Base-by-base conservation (phyloP, 2,113 vertebrate genomes). In the Tor tambroides region DNA sequence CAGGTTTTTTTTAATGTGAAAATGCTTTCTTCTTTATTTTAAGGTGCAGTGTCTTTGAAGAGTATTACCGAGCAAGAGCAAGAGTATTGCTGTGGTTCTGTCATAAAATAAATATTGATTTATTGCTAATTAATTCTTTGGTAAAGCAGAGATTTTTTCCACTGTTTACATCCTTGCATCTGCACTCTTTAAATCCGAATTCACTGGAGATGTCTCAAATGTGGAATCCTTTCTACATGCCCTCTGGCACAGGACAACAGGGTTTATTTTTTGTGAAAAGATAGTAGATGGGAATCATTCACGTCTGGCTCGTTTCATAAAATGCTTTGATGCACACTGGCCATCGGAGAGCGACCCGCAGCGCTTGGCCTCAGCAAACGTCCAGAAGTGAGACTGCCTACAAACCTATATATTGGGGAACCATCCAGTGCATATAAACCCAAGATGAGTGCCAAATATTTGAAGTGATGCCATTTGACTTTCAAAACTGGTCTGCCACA, bases 401-500 rank as follows among this genome's bases (percentile, higher is more conserved):
- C 56, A 15, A 69, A 30, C 30, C 6, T 32, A 69, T 69, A 9
- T 19, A 69, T 32, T 69, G 74, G 61, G 61, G 72, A 21, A 38
- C 35, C 46, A 11, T 35, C 26, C 38, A 74, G 21, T 72, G 43
- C 30, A 87, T 77, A 75, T 80, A 41, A 74, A 71, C 56, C 54
- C 26, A 59, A 54, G 43, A n/a, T 84, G 17, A 75, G 14, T 61
- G 41, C 35, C 65, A 76, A n/a, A 61, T 46, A 78, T 38, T 77
- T 65, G 12, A 35, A 61, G 41, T 67, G 23, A 49, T 63, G 41
- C 63, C 43, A 51, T 82, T 71, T 79, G 65, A 86, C 67, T 87
- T 85, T 77, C 35, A 78, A 82, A 72, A 81, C 65, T 49, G 35
- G 86, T 28, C 71, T 11, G 59, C 61, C 43, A 61, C 61, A 72